phyloP scores from a whole-genome alignment of 1,140 invertebrate species.

The Brachionus angularis region DNA sequence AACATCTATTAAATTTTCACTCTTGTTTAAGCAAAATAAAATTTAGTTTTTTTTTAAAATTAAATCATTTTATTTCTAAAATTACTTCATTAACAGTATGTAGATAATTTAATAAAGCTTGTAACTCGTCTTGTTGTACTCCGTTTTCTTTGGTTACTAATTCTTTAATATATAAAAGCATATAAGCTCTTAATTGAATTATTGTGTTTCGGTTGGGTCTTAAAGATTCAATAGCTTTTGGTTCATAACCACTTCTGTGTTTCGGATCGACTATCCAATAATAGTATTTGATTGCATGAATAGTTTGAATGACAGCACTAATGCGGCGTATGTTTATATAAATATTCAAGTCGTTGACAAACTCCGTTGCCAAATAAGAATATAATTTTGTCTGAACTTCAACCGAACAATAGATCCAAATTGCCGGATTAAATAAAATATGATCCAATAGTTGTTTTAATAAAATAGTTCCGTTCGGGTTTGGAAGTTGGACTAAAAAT shows the following conservation, averaged over 20 bases:
- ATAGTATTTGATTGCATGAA: constrained; percentile 96
- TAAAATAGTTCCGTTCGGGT: constrained; percentile 83
- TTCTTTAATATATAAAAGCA: constrained; percentile 89
- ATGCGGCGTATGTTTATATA: constrained; percentile 92
- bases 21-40: constrained; percentile 61
- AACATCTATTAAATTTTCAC: constrained; percentile 97
- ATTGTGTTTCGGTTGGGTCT: constrained; percentile 88
- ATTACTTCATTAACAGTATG: constrained; percentile 78
- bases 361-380: constrained; percentile 93
- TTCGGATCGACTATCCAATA: constrained; percentile 96
- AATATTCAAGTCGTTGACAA: constrained; percentile 91
- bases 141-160: constrained; percentile 92
- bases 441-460: constrained; percentile 97
- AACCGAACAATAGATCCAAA: constrained; percentile 96
- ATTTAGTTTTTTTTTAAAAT: constrained; percentile 46
- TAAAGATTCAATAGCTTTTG: constrained; percentile 72
- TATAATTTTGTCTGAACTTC: constrained; percentile 89
- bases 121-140: constrained; percentile 94
- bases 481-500: constrained; percentile 86
- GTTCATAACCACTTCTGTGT: constrained; percentile 85
- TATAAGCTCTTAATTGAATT: constrained; percentile 84
- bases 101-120: constrained; percentile 94
- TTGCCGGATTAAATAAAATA: constrained; percentile 93
- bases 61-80: constrained; percentile 45
- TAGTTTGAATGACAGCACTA: constrained; percentile 92